Conservation (phyloP, 2,113 vertebrate genomes). For the Lagopus muta region DNA sequence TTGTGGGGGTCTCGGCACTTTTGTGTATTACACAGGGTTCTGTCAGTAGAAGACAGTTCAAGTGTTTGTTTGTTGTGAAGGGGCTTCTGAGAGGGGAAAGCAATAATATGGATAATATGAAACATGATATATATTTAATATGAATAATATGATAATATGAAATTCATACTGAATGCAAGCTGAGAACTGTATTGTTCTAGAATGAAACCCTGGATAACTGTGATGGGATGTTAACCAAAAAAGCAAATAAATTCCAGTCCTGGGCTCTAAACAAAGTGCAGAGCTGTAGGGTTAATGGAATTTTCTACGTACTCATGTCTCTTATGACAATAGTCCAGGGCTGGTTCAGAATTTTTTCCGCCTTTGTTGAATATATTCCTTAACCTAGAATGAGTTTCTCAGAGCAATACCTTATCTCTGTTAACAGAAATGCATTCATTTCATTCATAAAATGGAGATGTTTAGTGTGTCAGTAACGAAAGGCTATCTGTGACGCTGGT, state of each 20-base stretch:
- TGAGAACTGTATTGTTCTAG: neutral
- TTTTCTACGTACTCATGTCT: neutral
- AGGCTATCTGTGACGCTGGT: neutral
- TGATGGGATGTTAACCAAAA: neutral
- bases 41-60: neutral
- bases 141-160: neutral
- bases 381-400: neutral
- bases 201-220: neutral
- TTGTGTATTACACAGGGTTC: neutral
- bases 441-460: neutral
- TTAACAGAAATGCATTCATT: neutral
- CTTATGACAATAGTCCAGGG: neutral
- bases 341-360: neutral
- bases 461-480: neutral
- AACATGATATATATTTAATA: too few relatives aligned
- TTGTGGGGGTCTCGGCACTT: neutral
- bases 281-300: neutral
- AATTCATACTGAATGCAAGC: neutral
- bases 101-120: too few relatives aligned
- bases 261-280: neutral
- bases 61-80: neutral
- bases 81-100: fast-evolving
- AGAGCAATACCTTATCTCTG: neutral
- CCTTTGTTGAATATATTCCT: neutral
- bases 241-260: neutral